These are phyloP conservation scores for Rhamphomyia laevipes DNA, from an alignment of 2,888 invertebrate species.

Conservation along the genomic window DNA sequence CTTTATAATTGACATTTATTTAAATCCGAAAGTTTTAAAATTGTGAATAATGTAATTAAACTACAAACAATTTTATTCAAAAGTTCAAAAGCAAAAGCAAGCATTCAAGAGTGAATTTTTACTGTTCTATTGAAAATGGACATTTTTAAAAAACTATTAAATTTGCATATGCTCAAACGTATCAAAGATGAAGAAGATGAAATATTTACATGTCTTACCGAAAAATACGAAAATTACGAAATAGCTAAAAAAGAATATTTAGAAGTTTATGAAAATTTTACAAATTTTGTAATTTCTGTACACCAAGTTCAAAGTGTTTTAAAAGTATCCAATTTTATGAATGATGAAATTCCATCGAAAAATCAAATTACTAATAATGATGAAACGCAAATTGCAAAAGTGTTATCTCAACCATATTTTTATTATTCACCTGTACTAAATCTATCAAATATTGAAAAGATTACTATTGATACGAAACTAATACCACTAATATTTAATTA, in stretches of 20 bases:
- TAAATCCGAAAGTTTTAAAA: no score
- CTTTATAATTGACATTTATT: no score
- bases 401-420: background rate
- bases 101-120: no score
- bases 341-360: background rate
- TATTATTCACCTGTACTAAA: background rate
- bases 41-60: no score
- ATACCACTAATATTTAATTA: no score
- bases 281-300: background rate
- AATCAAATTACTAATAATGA: background rate
- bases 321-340: background rate
- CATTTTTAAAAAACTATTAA: background rate
- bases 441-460: background rate
- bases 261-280: background rate
- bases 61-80: no score
- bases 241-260: background rate
- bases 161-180: background rate
- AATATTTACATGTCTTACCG: background rate
- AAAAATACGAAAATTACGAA: background rate
- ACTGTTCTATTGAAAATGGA: background rate
- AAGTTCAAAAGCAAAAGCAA: no score
- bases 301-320: background rate
- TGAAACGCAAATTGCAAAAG: background rate
- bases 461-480: no score
- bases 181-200: background rate